These are phyloP conservation scores for Pristionchus maxplancki DNA, from an alignment of 2,888 invertebrate species.

Conservation along the genomic window DNA sequence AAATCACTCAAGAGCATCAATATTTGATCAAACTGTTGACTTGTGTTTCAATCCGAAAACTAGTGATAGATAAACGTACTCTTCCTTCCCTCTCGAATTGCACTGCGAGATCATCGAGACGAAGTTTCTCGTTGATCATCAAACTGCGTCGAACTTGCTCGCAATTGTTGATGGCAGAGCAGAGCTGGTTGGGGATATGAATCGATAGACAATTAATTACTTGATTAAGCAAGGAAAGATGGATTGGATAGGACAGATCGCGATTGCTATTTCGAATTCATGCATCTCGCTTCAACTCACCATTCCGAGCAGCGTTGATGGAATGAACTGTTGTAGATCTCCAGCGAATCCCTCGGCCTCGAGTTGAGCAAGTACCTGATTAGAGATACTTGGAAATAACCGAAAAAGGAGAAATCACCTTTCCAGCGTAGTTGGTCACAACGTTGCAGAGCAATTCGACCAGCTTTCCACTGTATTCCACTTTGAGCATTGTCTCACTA, in stretches of 20 bases:
- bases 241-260: too few species aligned
- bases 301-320: slow-evolving; percentile 69
- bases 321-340: slow-evolving; percentile 75
- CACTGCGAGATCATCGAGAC: slow-evolving; percentile 80
- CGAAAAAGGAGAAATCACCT: background rate
- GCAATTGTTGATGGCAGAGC: slow-evolving; percentile 93
- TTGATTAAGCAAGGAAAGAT: too few species aligned
- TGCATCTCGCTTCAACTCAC: slow-evolving; percentile 54
- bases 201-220: too few species aligned
- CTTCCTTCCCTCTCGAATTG: slow-evolving; percentile 72
- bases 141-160: slow-evolving; percentile 91
- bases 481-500: slow-evolving; percentile 82
- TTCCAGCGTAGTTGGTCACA: slow-evolving; percentile 89
- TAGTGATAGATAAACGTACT: slow-evolving; percentile 54
- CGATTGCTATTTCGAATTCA: background rate
- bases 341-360: slow-evolving; percentile 73
- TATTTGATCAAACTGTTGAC: slow-evolving; percentile 14
- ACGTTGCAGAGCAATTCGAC: slow-evolving; percentile 85
- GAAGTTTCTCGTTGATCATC: slow-evolving; percentile 90
- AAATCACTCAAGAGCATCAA: background rate
- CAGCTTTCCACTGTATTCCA: slow-evolving; percentile 68
- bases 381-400: background rate
- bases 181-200: too few species aligned
- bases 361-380: slow-evolving; percentile 60
- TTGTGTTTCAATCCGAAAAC: too few species aligned